Evolutionary conservation across 2,113 vertebrate genomes (phyloP).

Genomic region (Solea senegalensis): DNA sequence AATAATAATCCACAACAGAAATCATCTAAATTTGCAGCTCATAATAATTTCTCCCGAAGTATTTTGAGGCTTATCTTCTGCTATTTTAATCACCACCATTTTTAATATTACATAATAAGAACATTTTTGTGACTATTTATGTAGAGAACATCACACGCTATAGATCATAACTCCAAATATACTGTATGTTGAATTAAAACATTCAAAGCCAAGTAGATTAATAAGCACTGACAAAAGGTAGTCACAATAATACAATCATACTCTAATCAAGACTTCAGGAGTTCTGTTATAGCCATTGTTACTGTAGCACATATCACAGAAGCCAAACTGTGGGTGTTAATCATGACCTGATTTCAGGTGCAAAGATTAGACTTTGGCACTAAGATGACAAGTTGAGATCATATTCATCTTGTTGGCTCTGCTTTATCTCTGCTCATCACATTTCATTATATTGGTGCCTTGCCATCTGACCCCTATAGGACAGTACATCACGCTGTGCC

Average conservation of each 20-base stretch:
- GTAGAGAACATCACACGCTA: no score
- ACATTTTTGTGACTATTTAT: no score
- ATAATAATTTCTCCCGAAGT: no score
- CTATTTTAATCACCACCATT: no score
- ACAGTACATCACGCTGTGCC: conserved; percentile 46
- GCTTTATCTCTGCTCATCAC: conserved; percentile 24
- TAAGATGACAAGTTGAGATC: conserved; percentile 23
- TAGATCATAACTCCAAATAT: neutral
- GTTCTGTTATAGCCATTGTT: neutral
- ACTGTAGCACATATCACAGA: neutral
- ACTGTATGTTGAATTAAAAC: conserved; percentile 29
- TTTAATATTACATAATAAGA: no score
- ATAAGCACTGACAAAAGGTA: conserved; percentile 18
- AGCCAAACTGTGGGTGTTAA: neutral
- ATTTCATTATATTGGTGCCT: conserved; percentile 31
- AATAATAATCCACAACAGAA: no score
- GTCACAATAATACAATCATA: neutral
- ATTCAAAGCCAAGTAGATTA: neutral
- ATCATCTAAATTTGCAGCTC: no score
- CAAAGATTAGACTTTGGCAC: conserved; percentile 19
- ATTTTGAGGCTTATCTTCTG: no score
- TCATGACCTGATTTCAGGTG: neutral
- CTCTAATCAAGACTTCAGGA: neutral
- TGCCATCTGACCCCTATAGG: conserved; percentile 11
- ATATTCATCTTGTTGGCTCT: neutral